Conservation (phyloP, 1,140 invertebrate species). For the Stenopsyche tienmushanensis region DNA sequence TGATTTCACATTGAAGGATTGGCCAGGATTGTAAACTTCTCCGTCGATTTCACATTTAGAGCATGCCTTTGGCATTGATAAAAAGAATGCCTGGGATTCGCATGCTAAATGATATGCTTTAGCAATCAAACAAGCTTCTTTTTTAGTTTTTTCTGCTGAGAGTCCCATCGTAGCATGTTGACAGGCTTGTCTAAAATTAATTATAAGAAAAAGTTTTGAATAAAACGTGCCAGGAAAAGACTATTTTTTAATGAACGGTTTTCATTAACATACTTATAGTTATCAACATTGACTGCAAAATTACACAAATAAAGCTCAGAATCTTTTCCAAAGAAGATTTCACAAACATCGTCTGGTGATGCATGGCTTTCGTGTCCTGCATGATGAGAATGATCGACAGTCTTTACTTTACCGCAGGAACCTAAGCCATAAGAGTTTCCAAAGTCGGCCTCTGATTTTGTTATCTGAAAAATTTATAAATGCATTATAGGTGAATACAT, state of each 20-base stretch:
- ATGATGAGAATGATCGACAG: slow-evolving; percentile 54
- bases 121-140: slow-evolving; percentile 60
- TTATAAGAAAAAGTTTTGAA: background rate
- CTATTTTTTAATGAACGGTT: background rate
- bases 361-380: slow-evolving; percentile 45
- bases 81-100: slow-evolving; percentile 53
- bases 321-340: slow-evolving; percentile 63
- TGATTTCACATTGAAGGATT: slow-evolving; percentile 64
- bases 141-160: slow-evolving; percentile 53
- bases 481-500: slow-evolving; percentile 18
- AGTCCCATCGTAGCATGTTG: slow-evolving; percentile 58
- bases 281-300: slow-evolving; percentile 46
- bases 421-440: slow-evolving; percentile 69
- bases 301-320: slow-evolving; percentile 58
- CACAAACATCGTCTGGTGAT: slow-evolving; percentile 52
- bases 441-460: slow-evolving; percentile 61
- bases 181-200: slow-evolving; percentile 60
- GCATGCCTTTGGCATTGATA: slow-evolving; percentile 61
- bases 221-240: slow-evolving; percentile 19
- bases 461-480: slow-evolving; percentile 49
- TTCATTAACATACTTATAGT: slow-evolving; percentile 46
- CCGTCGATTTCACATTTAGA: slow-evolving; percentile 62
- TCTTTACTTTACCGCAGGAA: slow-evolving; percentile 56
- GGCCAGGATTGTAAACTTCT: slow-evolving; percentile 55
- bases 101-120: slow-evolving; percentile 61